Conservation (phyloP, 1,140 invertebrate species). For the Cotesia glomerata region DNA sequence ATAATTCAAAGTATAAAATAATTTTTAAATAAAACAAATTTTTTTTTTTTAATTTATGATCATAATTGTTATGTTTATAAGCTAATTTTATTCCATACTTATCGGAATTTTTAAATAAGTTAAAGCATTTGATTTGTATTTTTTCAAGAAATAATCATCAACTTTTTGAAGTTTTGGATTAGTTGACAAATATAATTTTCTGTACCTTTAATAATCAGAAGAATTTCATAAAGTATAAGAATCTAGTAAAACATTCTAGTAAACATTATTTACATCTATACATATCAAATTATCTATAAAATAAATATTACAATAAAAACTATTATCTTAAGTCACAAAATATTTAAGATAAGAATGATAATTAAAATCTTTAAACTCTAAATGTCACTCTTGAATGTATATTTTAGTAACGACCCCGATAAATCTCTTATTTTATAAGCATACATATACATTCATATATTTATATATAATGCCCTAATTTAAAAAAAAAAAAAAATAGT, state of each 20-base stretch:
- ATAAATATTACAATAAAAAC: neutral
- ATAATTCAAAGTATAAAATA: neutral
- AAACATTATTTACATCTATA: too few species aligned
- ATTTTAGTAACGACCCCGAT: constrained; percentile 65
- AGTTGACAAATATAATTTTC: too few species aligned
- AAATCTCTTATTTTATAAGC: constrained; percentile 39
- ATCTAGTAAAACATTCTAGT: too few species aligned
- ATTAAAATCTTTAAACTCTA: constrained; percentile 50
- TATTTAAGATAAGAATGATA: constrained; percentile 46
- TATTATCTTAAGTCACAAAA: neutral
- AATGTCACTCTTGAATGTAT: constrained; percentile 55
- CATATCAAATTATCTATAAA: neutral
- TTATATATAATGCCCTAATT: constrained; percentile 62
- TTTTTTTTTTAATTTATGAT: neutral
- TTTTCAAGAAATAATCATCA: too few species aligned
- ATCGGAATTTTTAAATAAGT: too few species aligned
- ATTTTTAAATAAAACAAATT: neutral
- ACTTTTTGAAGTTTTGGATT: too few species aligned
- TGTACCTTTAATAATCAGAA: too few species aligned
- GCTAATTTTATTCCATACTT: too few species aligned
- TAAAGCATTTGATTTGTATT: too few species aligned
- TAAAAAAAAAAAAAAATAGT: constrained; percentile 17
- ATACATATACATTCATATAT: constrained; percentile 37
- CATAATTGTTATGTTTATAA: too few species aligned
- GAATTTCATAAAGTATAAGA: too few species aligned